Percentiles rank a stretch among this genome's conserved stretches.
Conservation (phyloP, 2,888 invertebrate genomes). For the Temnothorax rugatulus region DNA sequence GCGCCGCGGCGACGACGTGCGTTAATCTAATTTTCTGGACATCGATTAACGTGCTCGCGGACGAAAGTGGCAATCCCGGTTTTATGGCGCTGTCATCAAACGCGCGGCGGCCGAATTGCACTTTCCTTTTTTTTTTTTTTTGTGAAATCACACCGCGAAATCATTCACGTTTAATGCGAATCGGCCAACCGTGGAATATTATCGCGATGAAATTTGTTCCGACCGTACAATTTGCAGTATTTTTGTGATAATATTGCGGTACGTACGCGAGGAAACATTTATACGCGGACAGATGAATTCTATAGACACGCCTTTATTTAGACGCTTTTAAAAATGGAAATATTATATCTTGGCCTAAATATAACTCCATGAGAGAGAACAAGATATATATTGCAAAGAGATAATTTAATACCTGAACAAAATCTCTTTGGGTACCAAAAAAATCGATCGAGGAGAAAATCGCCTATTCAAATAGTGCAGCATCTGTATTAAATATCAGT, state of each 20-base stretch:
- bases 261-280: neutral
- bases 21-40: slow-evolving; percentile 74
- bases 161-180: slow-evolving; percentile 14
- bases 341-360: neutral
- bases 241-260: slow-evolving; percentile 4
- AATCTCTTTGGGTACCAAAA: neutral
- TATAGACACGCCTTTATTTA: neutral
- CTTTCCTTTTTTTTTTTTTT: slow-evolving; percentile 34
- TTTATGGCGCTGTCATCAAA: slow-evolving; percentile 15
- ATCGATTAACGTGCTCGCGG: slow-evolving; percentile 66
- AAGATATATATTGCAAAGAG: neutral
- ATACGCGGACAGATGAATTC: neutral
- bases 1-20: slow-evolving; percentile 65
- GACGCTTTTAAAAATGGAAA: neutral
- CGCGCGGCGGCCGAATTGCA: slow-evolving; percentile 4
- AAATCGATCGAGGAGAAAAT: neutral
- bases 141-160: slow-evolving; percentile 13
- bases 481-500: neutral
- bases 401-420: neutral
- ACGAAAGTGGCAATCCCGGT: slow-evolving; percentile 13
- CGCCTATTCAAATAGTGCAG: neutral
- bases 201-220: slow-evolving; percentile 7
- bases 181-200: slow-evolving; percentile 24
- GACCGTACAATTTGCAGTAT: neutral
- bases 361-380: neutral